A percentile compares a stretch with the other conserved stretches of the same genome.
phyloP scores from a whole-genome alignment of 2,888 invertebrate species.

The Hydrotaea diabolus region DNA sequence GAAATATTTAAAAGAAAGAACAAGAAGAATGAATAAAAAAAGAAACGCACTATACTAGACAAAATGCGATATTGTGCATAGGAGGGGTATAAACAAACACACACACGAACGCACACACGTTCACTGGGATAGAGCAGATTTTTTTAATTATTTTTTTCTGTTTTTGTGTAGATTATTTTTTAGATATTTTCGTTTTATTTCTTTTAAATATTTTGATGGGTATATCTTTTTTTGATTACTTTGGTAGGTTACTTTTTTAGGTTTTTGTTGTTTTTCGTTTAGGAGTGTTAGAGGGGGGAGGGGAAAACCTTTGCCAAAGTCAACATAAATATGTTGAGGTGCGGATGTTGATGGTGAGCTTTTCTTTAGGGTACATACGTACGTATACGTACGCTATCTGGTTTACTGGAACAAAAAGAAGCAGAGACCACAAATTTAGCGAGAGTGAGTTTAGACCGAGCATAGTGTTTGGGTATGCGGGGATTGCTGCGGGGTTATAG shows the following conservation, averaged over 20 bases:
- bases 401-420: not conserved
- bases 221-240: not conserved
- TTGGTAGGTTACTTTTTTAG: not conserved
- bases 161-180: not conserved
- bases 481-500: no score
- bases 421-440: no score
- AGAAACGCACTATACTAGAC: slow-evolving; percentile 1
- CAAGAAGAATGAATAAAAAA: not conserved
- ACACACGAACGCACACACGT: not conserved
- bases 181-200: slow-evolving; percentile 5
- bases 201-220: not conserved
- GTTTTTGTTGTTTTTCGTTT: not conserved
- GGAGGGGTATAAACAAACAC: not conserved
- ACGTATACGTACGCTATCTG: no score
- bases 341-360: not conserved
- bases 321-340: slow-evolving; percentile 26
- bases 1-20: slow-evolving; percentile 2
- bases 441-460: no score
- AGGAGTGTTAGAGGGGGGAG: not conserved
- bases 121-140: not conserved
- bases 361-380: not conserved
- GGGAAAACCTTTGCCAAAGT: not conserved
- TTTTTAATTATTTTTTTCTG: not conserved
- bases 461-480: no score
- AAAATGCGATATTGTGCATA: slow-evolving; percentile 17